Evolutionary conservation across 30 jellyfish, hydroid and myxozoan species (phyloP).

Genomic region (Nemopilema nomurai): DNA sequence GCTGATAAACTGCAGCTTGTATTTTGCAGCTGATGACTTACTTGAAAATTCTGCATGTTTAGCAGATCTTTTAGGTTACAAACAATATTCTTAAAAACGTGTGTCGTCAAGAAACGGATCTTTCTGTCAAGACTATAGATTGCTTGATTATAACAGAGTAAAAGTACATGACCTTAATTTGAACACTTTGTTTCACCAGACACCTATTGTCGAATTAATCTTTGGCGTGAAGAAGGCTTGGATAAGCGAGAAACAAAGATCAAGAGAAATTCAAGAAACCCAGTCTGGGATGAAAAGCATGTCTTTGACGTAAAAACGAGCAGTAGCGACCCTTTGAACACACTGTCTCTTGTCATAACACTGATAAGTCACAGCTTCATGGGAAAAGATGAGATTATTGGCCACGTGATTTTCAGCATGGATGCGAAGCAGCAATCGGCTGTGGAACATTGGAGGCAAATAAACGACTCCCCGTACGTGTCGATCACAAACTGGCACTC

Average conservation of each 20-base stretch:
- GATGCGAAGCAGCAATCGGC: constrained; percentile 86
- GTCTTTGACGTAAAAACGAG: constrained; percentile 74
- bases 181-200: constrained; percentile 37
- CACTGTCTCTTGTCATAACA: constrained; percentile 75
- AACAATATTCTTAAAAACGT: too few species aligned
- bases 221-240: constrained; percentile 72
- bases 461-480: constrained; percentile 77
- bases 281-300: constrained; percentile 81
- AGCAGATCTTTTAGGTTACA: too few species aligned
- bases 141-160: not conserved
- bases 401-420: constrained; percentile 92
- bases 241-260: constrained; percentile 72
- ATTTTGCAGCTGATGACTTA: too few species aligned
- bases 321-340: constrained; percentile 71
- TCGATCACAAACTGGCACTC: constrained; percentile 82
- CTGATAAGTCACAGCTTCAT: constrained; percentile 72
- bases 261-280: constrained; percentile 77
- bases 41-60: too few species aligned
- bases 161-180: not conserved
- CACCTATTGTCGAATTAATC: constrained; percentile 76
- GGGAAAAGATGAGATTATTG: constrained; percentile 89
- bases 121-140: too few species aligned
- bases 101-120: too few species aligned
- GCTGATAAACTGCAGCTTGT: too few species aligned
- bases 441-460: constrained; percentile 77